Conservation (phyloP, 2,113 vertebrate species). For the Leptobrachium leishanense region DNA sequence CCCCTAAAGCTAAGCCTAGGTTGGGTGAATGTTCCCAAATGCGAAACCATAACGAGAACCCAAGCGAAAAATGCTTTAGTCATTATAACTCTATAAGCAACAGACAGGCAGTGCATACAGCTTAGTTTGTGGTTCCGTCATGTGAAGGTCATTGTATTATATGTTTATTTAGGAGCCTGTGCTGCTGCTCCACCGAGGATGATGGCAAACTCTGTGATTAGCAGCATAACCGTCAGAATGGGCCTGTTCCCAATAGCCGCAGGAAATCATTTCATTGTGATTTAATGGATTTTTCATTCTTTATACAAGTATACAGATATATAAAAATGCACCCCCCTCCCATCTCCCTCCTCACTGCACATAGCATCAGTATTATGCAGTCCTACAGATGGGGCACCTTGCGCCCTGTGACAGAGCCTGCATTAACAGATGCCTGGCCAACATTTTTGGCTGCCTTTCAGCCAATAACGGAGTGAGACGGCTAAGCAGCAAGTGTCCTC, state of each 20-base stretch:
- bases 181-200: neutral
- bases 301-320: neutral
- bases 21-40: too few relatives aligned
- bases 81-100: too few relatives aligned
- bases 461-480: slow-evolving; percentile 18
- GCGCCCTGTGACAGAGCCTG: slow-evolving; percentile 25
- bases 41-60: too few relatives aligned
- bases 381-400: slow-evolving; percentile 23
- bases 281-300: too few relatives aligned
- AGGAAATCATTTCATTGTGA: too few relatives aligned
- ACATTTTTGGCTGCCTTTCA: slow-evolving; percentile 35
- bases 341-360: neutral
- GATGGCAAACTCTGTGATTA: neutral
- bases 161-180: neutral
- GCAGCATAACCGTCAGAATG: too few relatives aligned
- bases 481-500: slow-evolving; percentile 31
- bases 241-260: too few relatives aligned
- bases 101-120: too few relatives aligned
- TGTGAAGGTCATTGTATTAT: slow-evolving; percentile 16
- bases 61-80: too few relatives aligned
- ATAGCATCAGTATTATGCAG: slow-evolving; percentile 13
- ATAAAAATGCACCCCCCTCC: neutral
- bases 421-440: slow-evolving; percentile 35
- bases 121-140: neutral
- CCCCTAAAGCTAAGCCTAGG: too few relatives aligned